These are phyloP conservation scores for Drosophila kanekoi DNA, from an alignment of 2,888 invertebrate genomes.

Conservation along the genomic window DNA sequence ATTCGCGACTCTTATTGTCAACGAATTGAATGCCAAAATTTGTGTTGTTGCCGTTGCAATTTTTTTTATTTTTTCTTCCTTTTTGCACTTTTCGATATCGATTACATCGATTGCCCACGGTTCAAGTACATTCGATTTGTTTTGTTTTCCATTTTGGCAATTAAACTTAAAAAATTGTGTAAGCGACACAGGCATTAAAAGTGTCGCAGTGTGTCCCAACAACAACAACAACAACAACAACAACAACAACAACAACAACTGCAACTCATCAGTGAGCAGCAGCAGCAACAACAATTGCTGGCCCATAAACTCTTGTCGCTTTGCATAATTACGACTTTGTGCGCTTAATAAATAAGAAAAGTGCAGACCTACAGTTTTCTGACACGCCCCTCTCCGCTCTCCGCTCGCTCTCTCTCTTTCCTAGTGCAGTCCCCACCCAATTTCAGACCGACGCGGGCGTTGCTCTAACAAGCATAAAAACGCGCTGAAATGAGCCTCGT, in stretches of 20 bases:
- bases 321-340: constrained; percentile 74
- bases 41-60: constrained; percentile 40
- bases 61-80: constrained; percentile 13
- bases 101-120: constrained; percentile 37
- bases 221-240: not conserved
- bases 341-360: constrained; percentile 71
- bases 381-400: not conserved
- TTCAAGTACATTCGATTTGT: constrained; percentile 60
- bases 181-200: constrained; percentile 31
- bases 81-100: constrained; percentile 48
- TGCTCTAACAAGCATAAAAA: constrained; percentile 67
- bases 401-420: not conserved
- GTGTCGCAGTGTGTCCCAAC: constrained; percentile 16
- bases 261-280: constrained; percentile 5
- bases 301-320: constrained; percentile 59
- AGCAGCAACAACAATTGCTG: constrained; percentile 31
- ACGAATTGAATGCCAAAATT: constrained; percentile 68
- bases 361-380: constrained; percentile 41
- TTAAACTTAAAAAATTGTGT: constrained; percentile 50
- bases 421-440: constrained; percentile 20
- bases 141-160: constrained; percentile 37
- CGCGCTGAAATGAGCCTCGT: constrained; percentile 49
- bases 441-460: constrained; percentile 51
- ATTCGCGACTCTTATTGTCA: constrained; percentile 38
- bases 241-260: constrained; percentile 20